Evolutionary conservation across 2,113 vertebrate genomes (phyloP).

Genomic region (Lucifuga dentata): DNA sequence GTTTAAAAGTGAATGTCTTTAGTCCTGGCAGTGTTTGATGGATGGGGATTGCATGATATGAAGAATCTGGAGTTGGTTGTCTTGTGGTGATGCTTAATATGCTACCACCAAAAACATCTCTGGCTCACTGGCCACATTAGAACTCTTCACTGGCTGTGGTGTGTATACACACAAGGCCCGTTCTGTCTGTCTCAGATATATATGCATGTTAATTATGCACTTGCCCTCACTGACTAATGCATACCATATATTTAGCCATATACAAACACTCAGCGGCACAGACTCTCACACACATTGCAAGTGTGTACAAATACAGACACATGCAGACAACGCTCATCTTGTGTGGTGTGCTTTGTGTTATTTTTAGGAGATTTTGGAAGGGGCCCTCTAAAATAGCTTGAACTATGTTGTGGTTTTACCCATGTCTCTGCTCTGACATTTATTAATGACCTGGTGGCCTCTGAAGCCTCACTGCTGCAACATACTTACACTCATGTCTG

Average conservation of each 20-base stretch:
- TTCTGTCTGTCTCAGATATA: slow-evolving; percentile 26
- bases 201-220: slow-evolving; percentile 54
- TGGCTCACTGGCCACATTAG: slow-evolving; percentile 65
- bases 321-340: slow-evolving; percentile 18
- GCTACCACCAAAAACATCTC: slow-evolving; percentile 67
- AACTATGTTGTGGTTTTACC: slow-evolving; percentile 70
- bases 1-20: slow-evolving; percentile 36
- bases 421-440: slow-evolving; percentile 59
- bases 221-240: slow-evolving; percentile 37
- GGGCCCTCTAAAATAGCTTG: slow-evolving; percentile 41
- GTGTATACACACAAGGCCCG: slow-evolving; percentile 4
- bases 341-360: slow-evolving; percentile 34
- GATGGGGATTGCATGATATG: slow-evolving; percentile 44
- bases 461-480: slow-evolving; percentile 23
- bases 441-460: slow-evolving; percentile 53
- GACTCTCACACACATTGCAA: slow-evolving; percentile 21
- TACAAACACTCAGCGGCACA: slow-evolving; percentile 36
- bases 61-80: slow-evolving; percentile 69
- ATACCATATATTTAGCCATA: slow-evolving; percentile 29
- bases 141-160: slow-evolving; percentile 38
- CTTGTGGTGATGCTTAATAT: slow-evolving; percentile 61
- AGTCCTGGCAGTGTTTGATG: slow-evolving; percentile 46
- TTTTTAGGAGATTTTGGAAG: slow-evolving; percentile 58
- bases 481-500: too few species aligned
- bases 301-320: slow-evolving; percentile 28